These are phyloP conservation scores for Pseudochirops corinnae DNA, from an alignment of 2,797 vertebrate genomes.

Conservation along the genomic window DNA sequence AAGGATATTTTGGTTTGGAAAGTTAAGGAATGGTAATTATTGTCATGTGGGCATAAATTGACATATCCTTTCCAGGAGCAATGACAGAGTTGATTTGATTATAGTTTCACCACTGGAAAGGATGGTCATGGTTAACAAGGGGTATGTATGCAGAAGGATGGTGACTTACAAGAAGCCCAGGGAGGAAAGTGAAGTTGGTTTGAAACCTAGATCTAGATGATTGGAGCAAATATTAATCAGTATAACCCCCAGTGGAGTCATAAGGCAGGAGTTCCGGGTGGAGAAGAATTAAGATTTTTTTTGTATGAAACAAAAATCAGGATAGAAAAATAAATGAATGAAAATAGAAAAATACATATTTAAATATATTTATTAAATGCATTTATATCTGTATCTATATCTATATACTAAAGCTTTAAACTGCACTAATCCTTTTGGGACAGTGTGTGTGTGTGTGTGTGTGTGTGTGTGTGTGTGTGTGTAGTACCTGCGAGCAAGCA, in stretches of 20 bases:
- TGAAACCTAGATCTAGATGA: neutral
- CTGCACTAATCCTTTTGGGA: neutral
- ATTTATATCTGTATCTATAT: too few relatives aligned
- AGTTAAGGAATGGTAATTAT: neutral
- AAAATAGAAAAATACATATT: neutral
- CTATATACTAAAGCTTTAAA: neutral
- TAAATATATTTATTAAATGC: neutral
- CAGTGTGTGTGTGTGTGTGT: neutral
- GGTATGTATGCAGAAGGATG: neutral
- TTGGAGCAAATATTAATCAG: neutral
- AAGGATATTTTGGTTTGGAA: neutral
- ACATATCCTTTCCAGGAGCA: neutral
- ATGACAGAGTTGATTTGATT: neutral
- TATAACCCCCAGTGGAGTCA: neutral
- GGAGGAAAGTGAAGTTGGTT: neutral
- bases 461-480: neutral
- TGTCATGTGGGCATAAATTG: neutral
- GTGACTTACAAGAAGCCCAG: neutral
- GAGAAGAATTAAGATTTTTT: neutral
- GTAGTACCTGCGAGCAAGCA: neutral
- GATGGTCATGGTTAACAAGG: neutral
- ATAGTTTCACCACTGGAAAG: neutral
- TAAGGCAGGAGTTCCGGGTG: neutral
- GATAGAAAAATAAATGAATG: neutral
- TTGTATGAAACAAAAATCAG: neutral